Evolutionary conservation across 2,113 vertebrate species (phyloP), one percentile per base, ranked within the genome.

Genomic region (Poecilia latipinna): DNA sequence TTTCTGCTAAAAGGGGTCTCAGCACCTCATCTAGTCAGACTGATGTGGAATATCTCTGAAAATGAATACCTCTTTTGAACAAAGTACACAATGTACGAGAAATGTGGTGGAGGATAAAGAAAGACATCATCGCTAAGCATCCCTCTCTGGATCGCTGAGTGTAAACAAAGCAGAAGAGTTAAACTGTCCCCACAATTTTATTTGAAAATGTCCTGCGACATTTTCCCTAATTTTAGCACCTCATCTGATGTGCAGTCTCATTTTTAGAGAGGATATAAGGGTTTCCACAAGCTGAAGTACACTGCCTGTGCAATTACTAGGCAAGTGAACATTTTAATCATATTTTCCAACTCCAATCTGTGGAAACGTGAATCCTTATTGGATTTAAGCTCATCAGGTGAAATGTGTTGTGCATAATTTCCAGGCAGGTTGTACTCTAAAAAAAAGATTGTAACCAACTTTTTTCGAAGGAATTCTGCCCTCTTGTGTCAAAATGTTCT

Each of bases 1-100:
- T 66, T 66, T 66, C n/a, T 66, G 1, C 65, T 17, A 37, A 66
- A 13, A 39, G 65, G 61, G 29, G 11, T 39, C 65, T 66, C 65
- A 42, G 35, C 35, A 37, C 35, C 65, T 66, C 35, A 66, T 66
- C 65, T 37, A 15, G 35, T 42, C 35, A 42, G 65, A 26, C 12
- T 42, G 65, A 66, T 26, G 65, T 39, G 35, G n/a, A 42, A 66
- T 42, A 57, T 57, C 51, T 42, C 24, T 42, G 24, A 6, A n/a
- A 42, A 33, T 35, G 35, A 35, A 24, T 35, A 65, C 19, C 17
- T 12, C 17, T 32, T 33, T 19, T 35, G 32, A 65, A 24, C 19
- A 24, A 15, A 17, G 63, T 35, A 65, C 63, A 35, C 31, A 65
- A 22, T 65, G 63, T 35, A 17, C 63, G 24, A 24, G 51, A 24